Evolutionary conservation across 2,113 vertebrate genomes (phyloP), one percentile per base, ranked within the genome.

Genomic region (Isichthys henryi): DNA sequence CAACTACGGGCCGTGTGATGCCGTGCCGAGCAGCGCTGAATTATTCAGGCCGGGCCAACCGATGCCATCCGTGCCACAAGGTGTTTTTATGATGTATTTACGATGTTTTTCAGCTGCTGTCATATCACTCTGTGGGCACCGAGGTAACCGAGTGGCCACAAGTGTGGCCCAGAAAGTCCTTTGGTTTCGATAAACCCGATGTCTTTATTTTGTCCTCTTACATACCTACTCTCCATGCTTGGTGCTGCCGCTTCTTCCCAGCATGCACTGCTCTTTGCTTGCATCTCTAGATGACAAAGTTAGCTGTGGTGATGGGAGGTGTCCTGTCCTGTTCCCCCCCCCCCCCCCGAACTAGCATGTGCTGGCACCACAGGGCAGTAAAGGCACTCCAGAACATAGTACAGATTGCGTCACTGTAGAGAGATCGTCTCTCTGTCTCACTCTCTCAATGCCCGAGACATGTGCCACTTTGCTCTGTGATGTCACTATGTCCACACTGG

Each of bases 191-290:
- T 19, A 21, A 5, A 43, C 39, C 39, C 62, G 10, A 80, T 84
- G 90, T 66, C 87, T 88, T 86, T 85, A 27, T 88, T 88, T 89
- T 91, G 21, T 31, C 90, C 84, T 92, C 91, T 90, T 93, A 17
- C 86, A 90, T 91, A 88, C 91, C 86, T 89, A 89, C 91, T 93
- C 93, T 92, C 92, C 92, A 91, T 89, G 94, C 95, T 94, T 96
- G 92, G 93, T 93, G 74, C 91, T 92, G 92, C 89, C 86, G 94
- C 93, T 92, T 52, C 90, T 90, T 91, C 91, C 92, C 92, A 95
- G 96, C 96, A 96, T 96, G 96, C 93, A 91, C 90, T 94, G 95
- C 93, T 93, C 91, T 92, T 83, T 94, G 95, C 94, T 91, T 95
- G 95, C 89, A 87, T 91, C 92, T 94, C 90, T 92, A 90, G 89